Percentiles rank a stretch among this genome's conserved stretches.
These are phyloP conservation scores for Eurystomus gularis DNA, from an alignment of 2,113 vertebrate genomes.

Conservation along the genomic window DNA sequence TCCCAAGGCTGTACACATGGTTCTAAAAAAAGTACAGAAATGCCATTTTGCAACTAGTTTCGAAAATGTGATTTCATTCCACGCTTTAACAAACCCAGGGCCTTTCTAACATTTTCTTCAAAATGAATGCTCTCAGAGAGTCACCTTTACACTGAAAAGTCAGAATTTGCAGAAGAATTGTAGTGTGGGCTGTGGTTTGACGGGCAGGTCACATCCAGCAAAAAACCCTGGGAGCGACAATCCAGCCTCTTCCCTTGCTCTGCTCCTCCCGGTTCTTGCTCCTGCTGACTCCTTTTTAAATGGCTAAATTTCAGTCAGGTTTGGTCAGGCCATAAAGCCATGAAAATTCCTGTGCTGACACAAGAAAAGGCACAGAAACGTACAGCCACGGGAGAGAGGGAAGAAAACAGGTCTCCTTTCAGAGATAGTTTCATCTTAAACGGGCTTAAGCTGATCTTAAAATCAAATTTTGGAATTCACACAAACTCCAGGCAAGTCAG, in stretches of 20 bases:
- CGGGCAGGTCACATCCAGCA: neutral
- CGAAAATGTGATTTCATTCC: constrained; percentile 10
- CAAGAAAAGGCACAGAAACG: neutral
- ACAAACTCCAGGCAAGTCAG: neutral
- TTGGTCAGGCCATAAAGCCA: neutral
- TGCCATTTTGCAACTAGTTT: constrained; percentile 35
- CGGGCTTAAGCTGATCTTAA: neutral
- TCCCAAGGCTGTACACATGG: neutral
- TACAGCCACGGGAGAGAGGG: neutral
- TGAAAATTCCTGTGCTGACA: neutral
- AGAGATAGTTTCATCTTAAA: neutral
- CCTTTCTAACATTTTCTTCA: constrained; percentile 14
- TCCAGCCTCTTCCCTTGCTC: neutral
- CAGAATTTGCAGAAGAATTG: neutral
- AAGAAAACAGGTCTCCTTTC: neutral
- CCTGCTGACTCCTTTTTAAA: neutral
- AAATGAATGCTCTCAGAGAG: neutral
- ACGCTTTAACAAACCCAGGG: neutral
- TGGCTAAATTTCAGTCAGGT: neutral
- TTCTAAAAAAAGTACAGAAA: constrained; percentile 41
- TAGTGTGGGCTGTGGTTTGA: neutral
- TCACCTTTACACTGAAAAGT: neutral
- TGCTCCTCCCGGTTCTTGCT: neutral
- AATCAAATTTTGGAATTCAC: neutral
- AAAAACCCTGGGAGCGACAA: neutral